Evolutionary conservation across 2,888 invertebrate species (phyloP), one percentile per base, ranked within the genome.

Genomic region (Salpingus planirostris): DNA sequence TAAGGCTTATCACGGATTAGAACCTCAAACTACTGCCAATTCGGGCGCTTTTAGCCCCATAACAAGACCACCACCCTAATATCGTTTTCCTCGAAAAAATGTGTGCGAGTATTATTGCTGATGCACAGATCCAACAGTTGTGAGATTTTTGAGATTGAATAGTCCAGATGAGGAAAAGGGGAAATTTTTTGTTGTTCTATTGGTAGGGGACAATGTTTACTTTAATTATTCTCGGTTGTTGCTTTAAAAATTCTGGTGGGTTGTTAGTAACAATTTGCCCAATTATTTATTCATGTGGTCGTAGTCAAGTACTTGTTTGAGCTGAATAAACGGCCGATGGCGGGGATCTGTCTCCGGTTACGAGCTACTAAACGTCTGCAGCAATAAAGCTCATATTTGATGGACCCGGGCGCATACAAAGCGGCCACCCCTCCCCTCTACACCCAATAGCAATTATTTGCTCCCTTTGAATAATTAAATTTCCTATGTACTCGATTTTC

Each of bases 391-490:
- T 31, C 35, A 44, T 21, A 44, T 43, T 53, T 49, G 45, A 39
- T 36, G 33, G 40, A 24, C 23, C 22, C 27, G 24, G 12, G 26
- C 31, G 36, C 42, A 37, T 38, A 38, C 43, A 37, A 39, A 45
- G 45, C 42, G 43, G 49, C 32, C 43, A 44, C 47, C 50, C 55
- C 57, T 53, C 44, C 42, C 50, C 46, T 8, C 11, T 53, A 54
- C 49, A 56, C 53, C 59, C 58, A 52, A 56, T 55, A 55, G 57
- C 62, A 64, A 64, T 65, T 65, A 65, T 65, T 64, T 64, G 62
- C 62, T 64, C 65, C 65, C 65, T 64, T 62, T 64, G 64, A 64
- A 65, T 64, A 64, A 65, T 64, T 65, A 61, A 64, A 64, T 65
- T 64, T 61, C 57, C 57, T 55, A 57, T 56, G 54, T 52, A 49